Percentiles rank a stretch among this genome's conserved stretches.
Conservation (phyloP, 1,140 invertebrate species). For the Luehdorfia chinensis region DNA sequence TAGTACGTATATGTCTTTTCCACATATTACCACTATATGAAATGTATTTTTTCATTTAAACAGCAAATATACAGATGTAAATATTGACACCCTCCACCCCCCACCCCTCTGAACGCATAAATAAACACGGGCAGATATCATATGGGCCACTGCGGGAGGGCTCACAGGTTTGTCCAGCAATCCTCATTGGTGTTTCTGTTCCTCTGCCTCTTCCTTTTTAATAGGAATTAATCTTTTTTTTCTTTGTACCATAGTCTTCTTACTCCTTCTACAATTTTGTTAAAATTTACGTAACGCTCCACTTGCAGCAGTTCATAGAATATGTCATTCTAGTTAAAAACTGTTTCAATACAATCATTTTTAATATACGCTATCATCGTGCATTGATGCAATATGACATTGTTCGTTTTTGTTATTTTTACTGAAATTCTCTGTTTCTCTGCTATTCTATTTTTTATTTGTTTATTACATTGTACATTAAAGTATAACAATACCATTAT, state of each 20-base stretch:
- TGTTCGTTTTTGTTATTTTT: constrained; percentile 47
- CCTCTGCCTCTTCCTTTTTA: constrained; percentile 58
- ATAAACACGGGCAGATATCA: constrained; percentile 77
- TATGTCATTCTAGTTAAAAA: constrained; percentile 1
- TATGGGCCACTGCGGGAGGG: constrained; percentile 75
- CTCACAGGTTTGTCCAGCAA: constrained; percentile 75
- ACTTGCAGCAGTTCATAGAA: constrained; percentile 47
- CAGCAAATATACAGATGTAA: constrained; percentile 32
- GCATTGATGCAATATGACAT: constrained; percentile 52
- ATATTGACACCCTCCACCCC: no score
- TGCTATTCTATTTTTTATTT: constrained; percentile 39
- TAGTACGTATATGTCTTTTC: constrained; percentile 29
- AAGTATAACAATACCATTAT: constrained; percentile 51
- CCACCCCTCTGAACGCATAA: constrained; percentile 76
- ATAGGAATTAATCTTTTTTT: constrained; percentile 29
- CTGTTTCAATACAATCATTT: constrained; percentile 16
- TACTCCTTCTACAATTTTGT: constrained; percentile 27
- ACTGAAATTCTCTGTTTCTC: constrained; percentile 41
- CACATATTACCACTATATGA: constrained; percentile 24
- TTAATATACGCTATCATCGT: constrained; percentile 22
- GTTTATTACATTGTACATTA: constrained; percentile 75
- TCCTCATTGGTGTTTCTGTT: constrained; percentile 75
- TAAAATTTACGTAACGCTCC: constrained; percentile 27
- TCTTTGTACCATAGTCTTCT: constrained; percentile 31
- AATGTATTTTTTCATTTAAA: constrained; percentile 19